Percentiles rank a stretch among this genome's conserved stretches.
Conservation (phyloP, 2,113 vertebrate species). For the Halichoerus grypus region DNA sequence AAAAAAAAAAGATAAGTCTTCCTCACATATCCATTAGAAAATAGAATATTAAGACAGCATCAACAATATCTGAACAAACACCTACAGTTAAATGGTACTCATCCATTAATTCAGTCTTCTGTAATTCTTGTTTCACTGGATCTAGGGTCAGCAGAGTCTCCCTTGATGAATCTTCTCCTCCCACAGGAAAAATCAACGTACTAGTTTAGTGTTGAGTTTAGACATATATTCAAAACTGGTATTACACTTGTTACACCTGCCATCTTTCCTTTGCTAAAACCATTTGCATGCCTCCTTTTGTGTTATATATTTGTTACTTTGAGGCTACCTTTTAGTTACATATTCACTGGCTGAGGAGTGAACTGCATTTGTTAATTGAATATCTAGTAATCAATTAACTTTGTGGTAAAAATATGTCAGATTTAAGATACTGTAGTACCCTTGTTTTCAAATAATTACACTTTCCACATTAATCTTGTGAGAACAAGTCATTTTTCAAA, state of each 20-base stretch:
- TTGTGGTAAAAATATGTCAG: constrained; percentile 45
- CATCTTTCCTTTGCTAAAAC: neutral
- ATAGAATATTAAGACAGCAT: neutral
- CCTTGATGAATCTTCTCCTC: neutral
- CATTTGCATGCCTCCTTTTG: neutral
- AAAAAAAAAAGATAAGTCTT: neutral
- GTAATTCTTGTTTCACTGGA: neutral
- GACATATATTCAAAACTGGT: neutral
- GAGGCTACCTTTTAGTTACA: neutral
- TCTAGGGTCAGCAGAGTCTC: neutral
- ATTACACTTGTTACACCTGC: neutral
- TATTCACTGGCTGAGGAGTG: neutral
- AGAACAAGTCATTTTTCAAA: constrained; percentile 39
- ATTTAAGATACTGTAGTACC: neutral
- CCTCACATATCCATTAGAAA: neutral
- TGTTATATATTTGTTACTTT: neutral
- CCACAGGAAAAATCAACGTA: neutral
- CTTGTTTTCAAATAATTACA: constrained; percentile 54
- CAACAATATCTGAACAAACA: neutral
- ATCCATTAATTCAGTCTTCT: neutral
- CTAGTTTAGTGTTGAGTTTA: neutral
- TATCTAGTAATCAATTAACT: constrained; percentile 50
- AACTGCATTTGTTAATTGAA: constrained; percentile 38
- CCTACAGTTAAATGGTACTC: too few species aligned
- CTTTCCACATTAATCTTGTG: constrained; percentile 7